phyloP scores from a whole-genome alignment of 2,113 vertebrate genomes.

The Pantherophis guttatus region DNA sequence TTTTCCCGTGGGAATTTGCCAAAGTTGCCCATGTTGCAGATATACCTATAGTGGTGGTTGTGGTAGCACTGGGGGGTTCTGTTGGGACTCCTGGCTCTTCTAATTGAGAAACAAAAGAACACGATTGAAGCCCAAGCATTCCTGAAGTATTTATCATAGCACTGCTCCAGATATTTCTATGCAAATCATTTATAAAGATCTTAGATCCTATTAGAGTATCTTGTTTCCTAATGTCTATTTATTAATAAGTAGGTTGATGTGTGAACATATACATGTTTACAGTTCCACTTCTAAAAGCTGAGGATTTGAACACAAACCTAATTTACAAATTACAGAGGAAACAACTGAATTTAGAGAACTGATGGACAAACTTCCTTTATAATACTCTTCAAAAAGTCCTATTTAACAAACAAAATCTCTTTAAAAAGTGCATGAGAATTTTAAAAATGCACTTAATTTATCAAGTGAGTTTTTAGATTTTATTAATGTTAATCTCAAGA shows the following conservation, averaged over 20 bases:
- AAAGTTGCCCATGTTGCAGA: constrained; percentile 95
- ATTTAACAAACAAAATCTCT: background rate
- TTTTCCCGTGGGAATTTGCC: constrained; percentile 90
- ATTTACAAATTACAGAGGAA: background rate
- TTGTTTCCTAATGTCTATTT: background rate
- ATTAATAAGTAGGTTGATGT: background rate
- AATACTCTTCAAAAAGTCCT: background rate
- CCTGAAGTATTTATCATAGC: background rate
- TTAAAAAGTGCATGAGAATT: background rate
- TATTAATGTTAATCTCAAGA: background rate
- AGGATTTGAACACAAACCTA: background rate
- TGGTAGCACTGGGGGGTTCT: constrained; percentile 97
- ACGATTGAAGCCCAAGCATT: background rate
- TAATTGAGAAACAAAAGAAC: constrained; percentile 8
- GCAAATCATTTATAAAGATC: background rate
- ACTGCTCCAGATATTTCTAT: background rate
- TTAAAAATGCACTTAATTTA: background rate
- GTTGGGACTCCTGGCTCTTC: constrained; percentile 89
- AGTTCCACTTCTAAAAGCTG: background rate
- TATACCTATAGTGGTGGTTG: constrained; percentile 97
- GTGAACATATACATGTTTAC: background rate
- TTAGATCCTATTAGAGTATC: background rate
- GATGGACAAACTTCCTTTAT: background rate
- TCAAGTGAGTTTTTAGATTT: background rate
- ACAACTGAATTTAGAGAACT: background rate